Conservation (phyloP, 2,113 vertebrate species). For the Bostrychus sinensis region DNA sequence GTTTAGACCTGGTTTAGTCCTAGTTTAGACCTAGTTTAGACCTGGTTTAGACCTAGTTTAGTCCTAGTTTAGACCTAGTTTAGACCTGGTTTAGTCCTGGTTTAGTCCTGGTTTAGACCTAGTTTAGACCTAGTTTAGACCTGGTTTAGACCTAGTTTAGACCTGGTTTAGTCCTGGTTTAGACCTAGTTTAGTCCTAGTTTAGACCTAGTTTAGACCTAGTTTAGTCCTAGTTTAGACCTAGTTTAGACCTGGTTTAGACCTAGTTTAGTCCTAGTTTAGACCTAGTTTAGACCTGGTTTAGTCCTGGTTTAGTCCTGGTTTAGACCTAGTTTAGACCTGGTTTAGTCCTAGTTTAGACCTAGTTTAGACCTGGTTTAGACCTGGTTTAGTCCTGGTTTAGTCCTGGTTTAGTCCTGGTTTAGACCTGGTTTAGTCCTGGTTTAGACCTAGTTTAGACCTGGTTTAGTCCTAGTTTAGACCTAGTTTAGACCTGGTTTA, state of each 20-base stretch:
- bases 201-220: background rate
- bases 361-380: no score
- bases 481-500: no score
- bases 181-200: background rate
- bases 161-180: background rate
- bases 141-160: background rate
- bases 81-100: background rate
- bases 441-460: no score
- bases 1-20: background rate
- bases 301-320: background rate
- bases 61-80: background rate
- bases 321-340: background rate
- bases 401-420: background rate
- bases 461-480: no score
- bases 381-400: background rate
- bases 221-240: background rate
- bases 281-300: background rate
- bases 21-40: background rate
- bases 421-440: no score
- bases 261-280: background rate
- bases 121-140: background rate
- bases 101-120: background rate
- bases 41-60: background rate
- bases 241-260: background rate
- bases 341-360: background rate